Evolutionary conservation across 2,888 invertebrate species (phyloP).

Genomic region (Ptychoptera albimana): DNA sequence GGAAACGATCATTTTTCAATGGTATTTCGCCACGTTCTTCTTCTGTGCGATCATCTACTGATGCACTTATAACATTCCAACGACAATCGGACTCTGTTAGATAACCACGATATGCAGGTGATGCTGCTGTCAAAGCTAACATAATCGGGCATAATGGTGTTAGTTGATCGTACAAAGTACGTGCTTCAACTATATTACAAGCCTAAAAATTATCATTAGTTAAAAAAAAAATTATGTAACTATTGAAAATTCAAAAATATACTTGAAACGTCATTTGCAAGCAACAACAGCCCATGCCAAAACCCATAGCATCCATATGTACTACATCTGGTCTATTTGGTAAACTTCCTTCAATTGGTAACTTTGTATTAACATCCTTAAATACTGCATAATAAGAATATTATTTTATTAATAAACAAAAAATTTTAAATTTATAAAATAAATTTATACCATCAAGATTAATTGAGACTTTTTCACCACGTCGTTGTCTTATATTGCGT

Average conservation of each 20-base stretch:
- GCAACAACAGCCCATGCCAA: constrained; percentile 98
- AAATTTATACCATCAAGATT: constrained; percentile 73
- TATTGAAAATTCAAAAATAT: not conserved
- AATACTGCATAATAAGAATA: constrained; percentile 49
- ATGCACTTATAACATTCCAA: constrained; percentile 92
- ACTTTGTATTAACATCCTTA: constrained; percentile 71
- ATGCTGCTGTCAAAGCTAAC: constrained; percentile 92
- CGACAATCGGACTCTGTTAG: constrained; percentile 93
- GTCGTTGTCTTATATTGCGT: constrained; percentile 75
- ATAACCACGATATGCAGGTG: constrained; percentile 86
- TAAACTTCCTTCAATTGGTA: constrained; percentile 68
- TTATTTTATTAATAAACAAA: not conserved
- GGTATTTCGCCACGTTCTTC: constrained; percentile 77
- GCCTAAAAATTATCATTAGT: constrained; percentile 41
- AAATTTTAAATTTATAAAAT: too few relatives aligned
- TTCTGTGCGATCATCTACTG: constrained; percentile 87
- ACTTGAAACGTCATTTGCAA: constrained; percentile 75
- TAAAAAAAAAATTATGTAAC: not conserved
- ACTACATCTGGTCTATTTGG: constrained; percentile 76
- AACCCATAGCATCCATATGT: constrained; percentile 98
- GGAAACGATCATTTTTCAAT: constrained; percentile 57
- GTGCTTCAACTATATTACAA: constrained; percentile 89
- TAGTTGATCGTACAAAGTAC: constrained; percentile 91
- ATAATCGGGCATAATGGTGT: constrained; percentile 94
- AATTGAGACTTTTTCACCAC: constrained; percentile 91